A percentile compares a stretch with the other conserved stretches of the same genome.
Evolutionary conservation across 2,888 invertebrate species (phyloP).

Genomic region (Dicyrtoma fusca): DNA sequence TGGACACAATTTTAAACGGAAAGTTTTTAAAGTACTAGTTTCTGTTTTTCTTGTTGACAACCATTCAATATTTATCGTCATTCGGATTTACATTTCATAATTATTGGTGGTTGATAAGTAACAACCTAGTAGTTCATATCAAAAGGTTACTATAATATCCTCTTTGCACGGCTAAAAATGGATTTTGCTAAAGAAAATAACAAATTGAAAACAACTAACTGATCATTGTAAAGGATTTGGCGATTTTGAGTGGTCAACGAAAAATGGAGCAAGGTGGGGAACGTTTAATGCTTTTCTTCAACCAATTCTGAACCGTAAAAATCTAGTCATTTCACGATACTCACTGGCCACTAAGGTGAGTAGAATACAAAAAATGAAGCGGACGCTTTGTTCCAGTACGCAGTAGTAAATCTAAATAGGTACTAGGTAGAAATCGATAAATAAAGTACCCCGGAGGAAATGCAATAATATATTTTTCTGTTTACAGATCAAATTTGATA

Average conservation of each 20-base stretch:
- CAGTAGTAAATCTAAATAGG: too few relatives aligned
- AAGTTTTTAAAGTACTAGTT: too few relatives aligned
- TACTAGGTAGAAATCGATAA: too few relatives aligned
- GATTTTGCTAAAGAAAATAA: not conserved
- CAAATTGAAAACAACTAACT: not conserved
- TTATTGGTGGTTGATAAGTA: too few relatives aligned
- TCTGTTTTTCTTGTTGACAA: too few relatives aligned
- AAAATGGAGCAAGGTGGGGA: slow-evolving; percentile 46
- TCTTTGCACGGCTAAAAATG: not conserved
- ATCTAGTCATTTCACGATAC: slow-evolving; percentile 47
- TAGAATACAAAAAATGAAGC: not conserved
- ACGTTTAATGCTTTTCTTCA: slow-evolving; percentile 50
- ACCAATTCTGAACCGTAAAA: slow-evolving; percentile 38
- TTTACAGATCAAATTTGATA: slow-evolving; percentile 22
- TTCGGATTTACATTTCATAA: too few relatives aligned
- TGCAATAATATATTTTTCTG: not conserved
- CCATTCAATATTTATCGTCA: too few relatives aligned
- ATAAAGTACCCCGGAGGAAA: too few relatives aligned
- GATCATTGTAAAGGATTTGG: slow-evolving; percentile 50
- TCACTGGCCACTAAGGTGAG: slow-evolving; percentile 47
- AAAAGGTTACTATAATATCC: too few relatives aligned
- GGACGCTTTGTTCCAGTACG: too few relatives aligned
- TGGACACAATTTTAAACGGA: too few relatives aligned
- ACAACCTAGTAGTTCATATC: not conserved
- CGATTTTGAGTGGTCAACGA: slow-evolving; percentile 45